Base-by-base conservation (phyloP, 2,797 vertebrate species). In the Melopsittacus undulatus region DNA sequence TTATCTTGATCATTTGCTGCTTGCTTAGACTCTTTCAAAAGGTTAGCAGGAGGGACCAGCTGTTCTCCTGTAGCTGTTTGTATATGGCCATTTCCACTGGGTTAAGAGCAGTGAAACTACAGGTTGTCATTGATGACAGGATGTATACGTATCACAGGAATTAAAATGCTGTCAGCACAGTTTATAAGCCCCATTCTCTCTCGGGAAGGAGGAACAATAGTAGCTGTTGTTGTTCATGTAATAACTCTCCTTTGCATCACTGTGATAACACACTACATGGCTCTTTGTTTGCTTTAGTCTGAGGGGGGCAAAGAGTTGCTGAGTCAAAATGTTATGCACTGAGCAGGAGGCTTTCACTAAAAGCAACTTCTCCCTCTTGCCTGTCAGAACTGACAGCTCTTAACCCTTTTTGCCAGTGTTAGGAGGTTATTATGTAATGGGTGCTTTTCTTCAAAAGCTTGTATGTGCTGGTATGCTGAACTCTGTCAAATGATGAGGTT, bases 291-390 rank as follows among this genome's bases (percentile, higher is more conserved):
- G 63, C 5, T 77, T 88, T 70, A 56, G 61, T 32, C 64, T 22
- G 11, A 7, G 30, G 72, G 67, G n/a, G 21, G 54, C 11, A 15
- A 51, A 51, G 78, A 77, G 61, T 17, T 74, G 89, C 94, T 72
- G 94, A 88, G 56, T 94, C 75, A 42, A 92, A 94, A 75, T 5
- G 48, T 70, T 56, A 14, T 9, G 63, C 36, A 29, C 54, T 59
- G 5, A n/a, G 87, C 38, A 59, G 89, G 74, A 94, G 66, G 83
- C 10, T 68, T 64, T 45, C 40, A 36, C 40, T 4, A 11, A 77
- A 64, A 91, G 78, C n/a, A 36, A 22, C 78, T 30, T 67, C 81
- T 95, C 90, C 89, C 83, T 90, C 68, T 70, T 48, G 40, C 38
- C 72, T 49, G 15, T 49, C 70, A 68, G 49, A 82, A 92, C n/a